phyloP scores from a whole-genome alignment of 2,888 invertebrate species.

The Laspeyria flexula region DNA sequence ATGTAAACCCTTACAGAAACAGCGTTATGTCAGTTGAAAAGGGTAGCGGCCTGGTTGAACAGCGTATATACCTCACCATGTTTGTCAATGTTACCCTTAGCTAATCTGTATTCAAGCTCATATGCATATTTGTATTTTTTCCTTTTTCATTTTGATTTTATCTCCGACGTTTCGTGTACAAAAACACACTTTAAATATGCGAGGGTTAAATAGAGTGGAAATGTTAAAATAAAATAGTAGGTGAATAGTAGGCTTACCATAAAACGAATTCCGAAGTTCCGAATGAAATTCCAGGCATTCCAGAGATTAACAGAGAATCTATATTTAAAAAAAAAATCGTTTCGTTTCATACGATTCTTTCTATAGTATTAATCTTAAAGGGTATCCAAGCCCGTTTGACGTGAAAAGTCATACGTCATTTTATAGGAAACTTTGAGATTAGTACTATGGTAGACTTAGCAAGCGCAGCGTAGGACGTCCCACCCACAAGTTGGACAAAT shows the following conservation, averaged over 20 bases:
- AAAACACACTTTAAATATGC: neutral
- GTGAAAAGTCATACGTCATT: no score
- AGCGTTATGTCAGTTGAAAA: neutral
- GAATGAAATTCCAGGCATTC: no score
- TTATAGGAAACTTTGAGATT: no score
- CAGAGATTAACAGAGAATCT: no score
- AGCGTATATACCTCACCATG: slow-evolving; percentile 2
- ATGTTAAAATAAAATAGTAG: neutral
- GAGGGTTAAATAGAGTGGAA: neutral
- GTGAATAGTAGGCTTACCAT: neutral
- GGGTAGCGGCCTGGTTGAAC: neutral
- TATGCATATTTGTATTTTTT: slow-evolving; percentile 34
- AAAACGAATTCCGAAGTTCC: no score
- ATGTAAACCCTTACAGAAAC: neutral
- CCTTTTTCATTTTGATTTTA: slow-evolving; percentile 26
- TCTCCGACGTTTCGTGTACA: slow-evolving; percentile 10
- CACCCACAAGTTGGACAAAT: no score
- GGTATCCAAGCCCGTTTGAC: no score
- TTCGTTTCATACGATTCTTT: no score
- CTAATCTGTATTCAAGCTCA: slow-evolving; percentile 42
- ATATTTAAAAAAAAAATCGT: no score
- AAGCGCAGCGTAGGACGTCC: no score
- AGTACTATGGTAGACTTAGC: no score
- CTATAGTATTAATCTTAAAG: no score
- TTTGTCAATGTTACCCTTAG: slow-evolving; percentile 7